A percentile compares a stretch with the other conserved stretches of the same genome.
phyloP scores from a whole-genome alignment of 2,888 invertebrate species.

The Melanotus villosus region DNA sequence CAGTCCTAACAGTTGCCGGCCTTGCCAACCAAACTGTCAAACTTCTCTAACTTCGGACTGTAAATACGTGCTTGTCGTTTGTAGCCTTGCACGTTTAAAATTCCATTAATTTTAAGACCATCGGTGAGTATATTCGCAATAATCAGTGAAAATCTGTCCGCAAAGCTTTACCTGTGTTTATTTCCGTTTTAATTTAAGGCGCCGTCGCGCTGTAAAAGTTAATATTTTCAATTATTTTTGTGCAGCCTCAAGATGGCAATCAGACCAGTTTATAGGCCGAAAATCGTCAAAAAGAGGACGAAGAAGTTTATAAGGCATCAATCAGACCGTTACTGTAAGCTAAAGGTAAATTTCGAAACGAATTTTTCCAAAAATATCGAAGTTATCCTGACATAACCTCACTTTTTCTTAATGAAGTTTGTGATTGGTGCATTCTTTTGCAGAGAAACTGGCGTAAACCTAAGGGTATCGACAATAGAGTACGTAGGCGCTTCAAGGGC shows the following conservation, averaged over 20 bases:
- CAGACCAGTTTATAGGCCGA: conserved; percentile 89
- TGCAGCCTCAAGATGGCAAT: conserved; percentile 81
- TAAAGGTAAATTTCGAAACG: conserved; percentile 82
- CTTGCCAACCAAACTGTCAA: background rate
- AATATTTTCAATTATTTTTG: conserved; percentile 16
- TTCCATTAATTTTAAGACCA: conserved; percentile 53
- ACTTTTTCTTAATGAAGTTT: no score
- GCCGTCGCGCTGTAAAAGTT: background rate
- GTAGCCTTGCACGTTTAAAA: conserved; percentile 6
- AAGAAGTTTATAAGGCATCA: conserved; percentile 99
- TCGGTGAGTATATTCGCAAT: conserved; percentile 54
- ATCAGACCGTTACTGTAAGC: conserved; percentile 96
- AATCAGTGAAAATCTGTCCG: background rate
- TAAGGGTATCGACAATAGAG: conserved; percentile 99
- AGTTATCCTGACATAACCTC: no score
- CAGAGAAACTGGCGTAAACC: conserved; percentile 99
- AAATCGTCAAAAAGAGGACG: conserved; percentile 96
- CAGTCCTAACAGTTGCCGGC: background rate
- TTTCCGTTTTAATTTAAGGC: background rate
- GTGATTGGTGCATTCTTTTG: no score
- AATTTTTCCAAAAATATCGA: no score
- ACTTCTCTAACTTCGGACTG: conserved; percentile 16
- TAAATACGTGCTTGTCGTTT: conserved; percentile 2
- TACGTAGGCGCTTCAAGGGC: conserved; percentile 98
- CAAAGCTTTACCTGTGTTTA: background rate